A percentile compares a stretch with the other conserved stretches of the same genome.
Evolutionary conservation across 2,888 invertebrate species (phyloP).

Genomic region (Julus scanicus): DNA sequence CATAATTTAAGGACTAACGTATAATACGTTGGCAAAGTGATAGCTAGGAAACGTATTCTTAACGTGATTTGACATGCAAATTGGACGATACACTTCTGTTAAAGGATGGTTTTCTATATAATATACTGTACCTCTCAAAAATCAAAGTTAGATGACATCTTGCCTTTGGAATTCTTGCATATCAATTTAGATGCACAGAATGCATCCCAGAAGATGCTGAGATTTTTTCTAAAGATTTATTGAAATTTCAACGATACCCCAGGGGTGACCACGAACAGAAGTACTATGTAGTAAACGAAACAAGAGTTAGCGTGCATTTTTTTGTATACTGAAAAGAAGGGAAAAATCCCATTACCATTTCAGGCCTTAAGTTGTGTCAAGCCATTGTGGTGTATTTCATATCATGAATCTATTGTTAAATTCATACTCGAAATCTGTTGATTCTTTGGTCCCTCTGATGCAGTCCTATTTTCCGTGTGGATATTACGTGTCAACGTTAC

Average conservation of each 20-base stretch:
- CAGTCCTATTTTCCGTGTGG: neutral
- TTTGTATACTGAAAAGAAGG: neutral
- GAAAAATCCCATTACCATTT: conserved; percentile 3
- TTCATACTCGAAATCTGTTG: conserved; percentile 28
- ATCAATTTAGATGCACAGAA: no score
- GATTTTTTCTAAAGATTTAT: neutral
- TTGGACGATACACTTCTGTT: no score
- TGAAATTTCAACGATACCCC: neutral
- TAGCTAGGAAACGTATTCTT: no score
- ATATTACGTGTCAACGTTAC: conserved; percentile 6
- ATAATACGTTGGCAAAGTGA: no score
- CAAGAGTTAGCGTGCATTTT: neutral
- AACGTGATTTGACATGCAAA: no score
- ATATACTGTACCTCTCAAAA: no score
- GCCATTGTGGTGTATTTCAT: neutral
- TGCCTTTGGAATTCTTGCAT: no score
- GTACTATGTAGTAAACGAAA: neutral
- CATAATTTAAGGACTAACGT: no score
- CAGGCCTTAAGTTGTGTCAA: neutral
- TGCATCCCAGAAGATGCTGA: no score
- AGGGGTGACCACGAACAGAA: neutral
- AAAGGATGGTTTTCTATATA: no score
- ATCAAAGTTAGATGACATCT: no score
- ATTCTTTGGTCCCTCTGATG: neutral
- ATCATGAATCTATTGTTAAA: neutral